Evolutionary conservation across 2,888 invertebrate species (phyloP).

Genomic region (Scaptomyza reducta): DNA sequence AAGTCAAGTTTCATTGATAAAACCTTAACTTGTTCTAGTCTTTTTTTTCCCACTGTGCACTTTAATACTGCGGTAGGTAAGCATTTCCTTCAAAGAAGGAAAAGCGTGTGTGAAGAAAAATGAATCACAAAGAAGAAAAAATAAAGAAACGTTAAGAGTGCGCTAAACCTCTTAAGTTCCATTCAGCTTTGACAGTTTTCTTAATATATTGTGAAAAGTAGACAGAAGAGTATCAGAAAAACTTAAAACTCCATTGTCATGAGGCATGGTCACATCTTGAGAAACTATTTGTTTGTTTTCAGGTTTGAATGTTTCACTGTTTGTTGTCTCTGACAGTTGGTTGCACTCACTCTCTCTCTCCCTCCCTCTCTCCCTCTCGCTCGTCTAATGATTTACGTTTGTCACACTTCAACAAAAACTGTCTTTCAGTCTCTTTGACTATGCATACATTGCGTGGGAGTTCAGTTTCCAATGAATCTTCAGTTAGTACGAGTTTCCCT

Average conservation of each 20-base stretch:
- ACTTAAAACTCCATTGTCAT: slow-evolving; percentile 61
- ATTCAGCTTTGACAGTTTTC: slow-evolving; percentile 79
- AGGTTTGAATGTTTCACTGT: slow-evolving; percentile 8
- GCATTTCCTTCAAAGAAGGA: slow-evolving; percentile 23
- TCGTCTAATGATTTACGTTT: slow-evolving; percentile 68
- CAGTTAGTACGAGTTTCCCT: slow-evolving; percentile 27
- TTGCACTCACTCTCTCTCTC: slow-evolving; percentile 21
- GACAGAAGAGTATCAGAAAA: background rate
- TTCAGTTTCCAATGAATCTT: slow-evolving; percentile 56
- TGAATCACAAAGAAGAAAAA: slow-evolving; percentile 12
- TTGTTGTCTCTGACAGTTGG: slow-evolving; percentile 37
- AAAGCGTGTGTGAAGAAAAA: slow-evolving; percentile 27
- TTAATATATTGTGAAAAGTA: slow-evolving; percentile 64
- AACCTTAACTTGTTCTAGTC: too few relatives aligned
- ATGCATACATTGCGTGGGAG: slow-evolving; percentile 65
- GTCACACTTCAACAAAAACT: slow-evolving; percentile 49
- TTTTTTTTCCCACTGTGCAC: background rate
- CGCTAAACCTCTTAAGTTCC: slow-evolving; percentile 80
- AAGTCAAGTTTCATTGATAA: too few relatives aligned
- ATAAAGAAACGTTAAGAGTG: slow-evolving; percentile 58
- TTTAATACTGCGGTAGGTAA: slow-evolving; percentile 64
- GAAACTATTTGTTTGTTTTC: slow-evolving; percentile 56
- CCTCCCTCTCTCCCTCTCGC: slow-evolving; percentile 37
- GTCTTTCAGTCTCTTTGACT: slow-evolving; percentile 20
- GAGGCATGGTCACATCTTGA: slow-evolving; percentile 47